These are phyloP conservation scores for Trachymyrmex cornetzi DNA, from an alignment of 1,140 invertebrate species.

Conservation along the genomic window DNA sequence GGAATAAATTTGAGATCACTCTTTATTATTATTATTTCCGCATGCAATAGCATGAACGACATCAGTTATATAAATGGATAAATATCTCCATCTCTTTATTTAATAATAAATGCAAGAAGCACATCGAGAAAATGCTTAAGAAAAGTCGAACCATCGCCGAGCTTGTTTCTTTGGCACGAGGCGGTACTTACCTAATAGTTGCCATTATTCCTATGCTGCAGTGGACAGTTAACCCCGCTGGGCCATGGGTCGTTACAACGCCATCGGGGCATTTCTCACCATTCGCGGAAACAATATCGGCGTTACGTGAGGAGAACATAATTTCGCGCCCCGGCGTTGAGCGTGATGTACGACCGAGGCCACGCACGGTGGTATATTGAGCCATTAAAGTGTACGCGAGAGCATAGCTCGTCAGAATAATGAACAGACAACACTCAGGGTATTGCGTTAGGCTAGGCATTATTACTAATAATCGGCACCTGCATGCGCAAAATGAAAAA, in stretches of 20 bases:
- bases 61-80: neutral
- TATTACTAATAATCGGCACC: conserved; percentile 63
- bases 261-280: conserved; percentile 72
- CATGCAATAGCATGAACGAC: neutral
- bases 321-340: conserved; percentile 39
- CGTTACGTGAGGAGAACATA: conserved; percentile 64
- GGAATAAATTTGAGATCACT: too few relatives aligned
- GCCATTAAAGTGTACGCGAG: conserved; percentile 66
- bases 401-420: conserved; percentile 54
- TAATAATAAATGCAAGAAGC: conserved; percentile 46
- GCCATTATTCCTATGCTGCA: conserved; percentile 73
- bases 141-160: conserved; percentile 23
- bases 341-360: conserved; percentile 65
- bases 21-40: conserved; percentile 10
- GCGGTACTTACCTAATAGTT: conserved; percentile 75
- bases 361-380: conserved; percentile 66
- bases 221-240: conserved; percentile 73
- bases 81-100: conserved; percentile 53
- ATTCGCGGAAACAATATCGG: conserved; percentile 76
- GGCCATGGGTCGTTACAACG: conserved; percentile 59
- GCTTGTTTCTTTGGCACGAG: conserved; percentile 55
- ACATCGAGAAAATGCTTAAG: conserved; percentile 35
- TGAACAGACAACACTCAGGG: conserved; percentile 68
- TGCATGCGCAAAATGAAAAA: neutral
- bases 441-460: conserved; percentile 61